A percentile compares a stretch with the other conserved stretches of the same genome.
phyloP scores from a whole-genome alignment of 2,113 vertebrate genomes.

The Talpa occidentalis region DNA sequence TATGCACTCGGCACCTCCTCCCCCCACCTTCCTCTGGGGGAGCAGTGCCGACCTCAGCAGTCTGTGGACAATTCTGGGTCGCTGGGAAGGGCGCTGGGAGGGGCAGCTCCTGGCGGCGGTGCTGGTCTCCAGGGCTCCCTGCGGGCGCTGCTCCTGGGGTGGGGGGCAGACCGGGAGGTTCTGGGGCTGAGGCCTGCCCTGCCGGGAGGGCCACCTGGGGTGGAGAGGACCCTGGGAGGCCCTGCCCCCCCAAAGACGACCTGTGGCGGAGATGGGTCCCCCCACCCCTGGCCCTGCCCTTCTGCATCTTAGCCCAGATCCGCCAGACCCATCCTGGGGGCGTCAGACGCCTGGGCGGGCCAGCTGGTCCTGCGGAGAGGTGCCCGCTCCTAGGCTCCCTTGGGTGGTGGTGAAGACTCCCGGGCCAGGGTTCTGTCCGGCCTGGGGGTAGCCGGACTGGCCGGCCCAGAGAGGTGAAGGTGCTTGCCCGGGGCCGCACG shows the following conservation, averaged over 20 bases:
- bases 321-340: background rate
- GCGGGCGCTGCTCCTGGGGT: background rate
- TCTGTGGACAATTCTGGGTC: background rate
- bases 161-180: background rate
- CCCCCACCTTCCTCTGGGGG: background rate
- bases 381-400: background rate
- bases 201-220: background rate
- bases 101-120: conserved; percentile 12
- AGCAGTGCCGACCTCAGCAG: conserved; percentile 76
- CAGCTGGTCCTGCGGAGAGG: background rate
- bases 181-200: background rate
- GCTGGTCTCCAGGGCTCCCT: background rate
- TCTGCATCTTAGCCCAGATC: too few relatives aligned
- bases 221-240: too few relatives aligned
- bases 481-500: background rate
- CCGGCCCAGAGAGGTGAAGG: background rate
- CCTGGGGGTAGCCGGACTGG: background rate
- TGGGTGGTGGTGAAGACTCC: background rate
- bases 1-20: background rate
- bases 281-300: background rate
- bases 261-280: background rate
- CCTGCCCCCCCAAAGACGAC: too few relatives aligned
- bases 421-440: too few relatives aligned
- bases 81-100: background rate
- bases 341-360: background rate